A percentile compares a stretch with the other conserved stretches of the same genome.
Conservation (phyloP, 1,140 invertebrate genomes). For the Meloidogyne chitwoodi region DNA sequence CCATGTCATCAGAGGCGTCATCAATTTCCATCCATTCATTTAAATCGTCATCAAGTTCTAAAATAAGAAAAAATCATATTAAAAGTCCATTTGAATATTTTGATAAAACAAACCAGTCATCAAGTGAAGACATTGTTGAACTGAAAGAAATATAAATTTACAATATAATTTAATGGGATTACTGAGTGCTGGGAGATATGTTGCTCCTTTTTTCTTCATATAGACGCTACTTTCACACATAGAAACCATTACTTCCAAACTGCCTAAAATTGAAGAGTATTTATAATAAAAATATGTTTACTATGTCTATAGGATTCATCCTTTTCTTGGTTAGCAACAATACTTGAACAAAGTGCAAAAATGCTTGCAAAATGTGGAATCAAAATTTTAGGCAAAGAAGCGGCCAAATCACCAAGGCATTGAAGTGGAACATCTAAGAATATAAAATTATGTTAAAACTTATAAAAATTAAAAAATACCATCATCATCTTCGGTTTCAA, state of each 20-base stretch:
- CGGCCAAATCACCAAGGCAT: conserved; percentile 84
- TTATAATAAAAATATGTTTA: neutral
- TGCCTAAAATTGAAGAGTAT: conserved; percentile 46
- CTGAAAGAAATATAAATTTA: conserved; percentile 56
- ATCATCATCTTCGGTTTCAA: conserved; percentile 70
- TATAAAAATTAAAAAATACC: conserved; percentile 75
- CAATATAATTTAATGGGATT: neutral
- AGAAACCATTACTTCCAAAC: conserved; percentile 87
- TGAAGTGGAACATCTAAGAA: conserved; percentile 70
- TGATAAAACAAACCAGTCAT: conserved; percentile 75
- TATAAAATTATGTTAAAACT: neutral
- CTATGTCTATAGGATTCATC: conserved; percentile 82
- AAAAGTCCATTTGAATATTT: neutral
- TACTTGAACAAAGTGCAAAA: conserved; percentile 73
- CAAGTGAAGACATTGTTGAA: conserved; percentile 81
- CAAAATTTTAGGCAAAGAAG: conserved; percentile 85
- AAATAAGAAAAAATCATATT: neutral
- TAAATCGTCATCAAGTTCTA: conserved; percentile 76
- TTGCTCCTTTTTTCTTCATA: conserved; percentile 78
- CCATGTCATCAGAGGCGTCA: conserved; percentile 76
- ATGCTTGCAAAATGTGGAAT: conserved; percentile 79
- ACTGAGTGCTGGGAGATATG: conserved; percentile 70
- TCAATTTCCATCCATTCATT: conserved; percentile 75
- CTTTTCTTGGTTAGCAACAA: conserved; percentile 72
- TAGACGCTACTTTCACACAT: conserved; percentile 88